Evolutionary conservation across 2,797 vertebrate species (phyloP).

Genomic region (Tenualosa thibaudeaui): DNA sequence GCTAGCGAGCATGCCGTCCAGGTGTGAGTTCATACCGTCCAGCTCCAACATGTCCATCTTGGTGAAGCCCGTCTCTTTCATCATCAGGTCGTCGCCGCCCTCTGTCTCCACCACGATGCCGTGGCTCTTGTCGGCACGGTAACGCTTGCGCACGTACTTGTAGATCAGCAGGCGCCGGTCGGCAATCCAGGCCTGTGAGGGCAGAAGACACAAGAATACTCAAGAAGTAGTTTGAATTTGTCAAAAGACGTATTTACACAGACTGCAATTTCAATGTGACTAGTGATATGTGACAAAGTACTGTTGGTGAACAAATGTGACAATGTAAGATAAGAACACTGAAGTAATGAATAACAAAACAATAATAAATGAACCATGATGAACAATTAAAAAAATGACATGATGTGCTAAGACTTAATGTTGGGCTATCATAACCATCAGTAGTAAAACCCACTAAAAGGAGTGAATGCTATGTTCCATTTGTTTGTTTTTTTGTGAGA

Average conservation of each 20-base stretch:
- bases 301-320: not conserved
- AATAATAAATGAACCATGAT: too few relatives aligned
- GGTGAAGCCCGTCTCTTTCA: conserved; percentile 71
- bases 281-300: not conserved
- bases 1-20: conserved; percentile 66
- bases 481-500: not conserved
- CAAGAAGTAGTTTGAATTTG: not conserved
- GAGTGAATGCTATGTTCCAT: not conserved
- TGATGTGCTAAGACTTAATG: not conserved
- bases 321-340: too few relatives aligned
- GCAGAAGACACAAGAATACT: not conserved
- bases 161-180: conserved; percentile 82
- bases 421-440: not conserved
- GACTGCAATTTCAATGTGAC: not conserved
- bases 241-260: not conserved
- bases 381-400: not conserved
- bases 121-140: conserved; percentile 75
- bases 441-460: too few relatives aligned
- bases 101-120: conserved; percentile 82
- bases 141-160: conserved; percentile 79
- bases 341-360: too few relatives aligned
- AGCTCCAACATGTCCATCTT: conserved; percentile 79
- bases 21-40: conserved; percentile 72
- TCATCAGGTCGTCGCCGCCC: conserved; percentile 65
- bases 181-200: conserved; percentile 75